Evolutionary conservation across 2,888 invertebrate genomes (phyloP).

Genomic region (Venustoraphidia nigricollis): DNA sequence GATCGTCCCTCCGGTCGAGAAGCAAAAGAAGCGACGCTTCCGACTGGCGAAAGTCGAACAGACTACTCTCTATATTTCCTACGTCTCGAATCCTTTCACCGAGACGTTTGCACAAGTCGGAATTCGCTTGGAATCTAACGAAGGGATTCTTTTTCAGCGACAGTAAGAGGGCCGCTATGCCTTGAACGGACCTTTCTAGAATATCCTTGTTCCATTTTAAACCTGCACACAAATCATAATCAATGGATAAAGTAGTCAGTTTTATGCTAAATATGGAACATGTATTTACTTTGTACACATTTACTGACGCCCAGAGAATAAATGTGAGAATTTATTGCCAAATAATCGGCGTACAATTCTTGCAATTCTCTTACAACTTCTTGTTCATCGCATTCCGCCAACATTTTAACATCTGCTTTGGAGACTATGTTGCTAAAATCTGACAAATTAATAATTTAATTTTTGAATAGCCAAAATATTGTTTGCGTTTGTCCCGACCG

Average conservation of each 20-base stretch:
- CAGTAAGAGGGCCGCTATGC: slow-evolving; percentile 69
- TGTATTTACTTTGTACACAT: slow-evolving; percentile 42
- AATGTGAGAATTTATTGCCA: slow-evolving; percentile 84
- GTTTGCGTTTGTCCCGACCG: too few relatives aligned
- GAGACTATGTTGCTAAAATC: slow-evolving; percentile 97
- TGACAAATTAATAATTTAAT: slow-evolving; percentile 19
- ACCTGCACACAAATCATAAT: slow-evolving; percentile 1
- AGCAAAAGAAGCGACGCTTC: slow-evolving; percentile 72
- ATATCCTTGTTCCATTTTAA: slow-evolving; percentile 57
- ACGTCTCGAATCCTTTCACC: slow-evolving; percentile 77
- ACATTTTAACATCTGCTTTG: slow-evolving; percentile 86
- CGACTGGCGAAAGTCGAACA: slow-evolving; percentile 72
- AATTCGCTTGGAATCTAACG: slow-evolving; percentile 78
- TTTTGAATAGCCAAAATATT: too few relatives aligned
- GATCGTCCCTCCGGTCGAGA: slow-evolving; percentile 86
- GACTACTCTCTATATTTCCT: slow-evolving; percentile 69
- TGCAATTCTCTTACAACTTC: slow-evolving; percentile 94
- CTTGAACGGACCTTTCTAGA: slow-evolving; percentile 68
- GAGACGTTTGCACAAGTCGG: slow-evolving; percentile 67
- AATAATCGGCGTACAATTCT: slow-evolving; percentile 92
- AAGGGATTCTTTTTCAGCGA: slow-evolving; percentile 83
- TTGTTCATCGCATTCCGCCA: slow-evolving; percentile 97
- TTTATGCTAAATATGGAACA: slow-evolving; percentile 1
- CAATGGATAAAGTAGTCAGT: too few relatives aligned
- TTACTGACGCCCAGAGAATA: slow-evolving; percentile 67